Evolutionary conservation across 1,140 invertebrate genomes (phyloP), one percentile per base, ranked within the genome.

Genomic region (Sycophila sp.): DNA sequence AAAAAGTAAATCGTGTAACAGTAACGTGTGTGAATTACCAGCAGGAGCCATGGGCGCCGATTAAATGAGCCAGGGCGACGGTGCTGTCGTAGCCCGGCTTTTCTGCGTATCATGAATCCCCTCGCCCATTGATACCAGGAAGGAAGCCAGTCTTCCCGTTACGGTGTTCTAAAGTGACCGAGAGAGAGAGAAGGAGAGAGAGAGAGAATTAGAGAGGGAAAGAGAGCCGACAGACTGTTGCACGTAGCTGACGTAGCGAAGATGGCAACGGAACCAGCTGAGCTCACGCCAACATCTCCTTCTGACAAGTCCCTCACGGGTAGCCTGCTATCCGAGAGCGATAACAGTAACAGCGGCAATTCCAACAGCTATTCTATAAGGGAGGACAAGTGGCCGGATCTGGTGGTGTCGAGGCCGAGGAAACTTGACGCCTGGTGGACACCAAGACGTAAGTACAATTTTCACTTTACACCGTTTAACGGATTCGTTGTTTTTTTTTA

Each of bases 371-470:
- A 87, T 58, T 89, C 88, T 2, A 81, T 87, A 28, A 80, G 82
- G 64, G 87, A 89, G 58, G 88, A 88, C 69, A 86, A 86, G 66
- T 89, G 88, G 88, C 86, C 87, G 5, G 82, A 85, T 71, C 75
- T 89, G 34, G 79, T 89, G 22, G 83, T 89, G 10, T 88, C 88
- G 4, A 80, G 83, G 72, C 83, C 87, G 11, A 80, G 81, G 70
- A 84, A 84, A 75, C 74, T 85, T 76, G 83, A 87, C 72, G 77
- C 74, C 15, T 86, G 85, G 85, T 86, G 85, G 83, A 76, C 69
- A 64, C 84, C 83, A 38, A 81, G 83, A 81, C 85, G 85, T 85
- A 62, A 86, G 86, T 85, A 81, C 65, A 47, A n/a, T n/a, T n/a
- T n/a, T n/a, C n/a, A n/a, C n/a, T n/a, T n/a, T n/a, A n/a, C n/a